Base-by-base conservation (phyloP, 1,140 invertebrate genomes). In the Parasteatoda tepidariorum region DNA sequence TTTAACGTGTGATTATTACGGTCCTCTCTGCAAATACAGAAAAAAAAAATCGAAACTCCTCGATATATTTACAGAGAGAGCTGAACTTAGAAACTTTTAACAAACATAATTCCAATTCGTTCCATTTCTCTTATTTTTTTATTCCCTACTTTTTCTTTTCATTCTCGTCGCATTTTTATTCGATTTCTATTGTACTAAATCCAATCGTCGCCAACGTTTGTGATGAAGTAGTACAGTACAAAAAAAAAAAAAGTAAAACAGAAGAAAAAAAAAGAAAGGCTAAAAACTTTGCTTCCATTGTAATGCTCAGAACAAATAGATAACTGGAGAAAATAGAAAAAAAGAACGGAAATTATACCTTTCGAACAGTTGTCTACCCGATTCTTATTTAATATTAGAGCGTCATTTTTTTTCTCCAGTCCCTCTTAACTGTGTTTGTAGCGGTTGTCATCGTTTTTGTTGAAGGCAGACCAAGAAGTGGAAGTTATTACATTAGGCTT, bases 401-500 rank as follows among this genome's bases (percentile, higher is more conserved):
- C 34, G 24, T 24, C 54, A 24, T 78, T 78, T 66, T 34, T 54
- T 66, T 61, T 30, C 26, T 61, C 59, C 28, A 22, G 13, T 41
- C 48, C 31, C 3, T 11, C 41, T 41, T 22, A 28, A 57, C 24
- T 78, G 61, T 66, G 61, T 78, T n/a, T 28, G 2, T 30, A 26
- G 74, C 34, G 61, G 74, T 66, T 78, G 74, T 78, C 74, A 78
- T 66, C 74, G 34, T 78, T 78, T 31, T 61, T n/a, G 22, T 22
- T 26, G 57, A 74, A 61, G 34, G 22, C 61, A 41, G 55, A 57
- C 55, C 55, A 4, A 48, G 15, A 31, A 26, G 57, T 28, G 31
- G 73, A 30, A 78, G 61, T 78, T 78, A 78, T 78, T 78, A 78
- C 62, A 78, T 78, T 78, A 78, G 38, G 74, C 74, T 66, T 66